Conservation (phyloP, 1,140 invertebrate genomes). For the Amphibalanus amphitrite region DNA sequence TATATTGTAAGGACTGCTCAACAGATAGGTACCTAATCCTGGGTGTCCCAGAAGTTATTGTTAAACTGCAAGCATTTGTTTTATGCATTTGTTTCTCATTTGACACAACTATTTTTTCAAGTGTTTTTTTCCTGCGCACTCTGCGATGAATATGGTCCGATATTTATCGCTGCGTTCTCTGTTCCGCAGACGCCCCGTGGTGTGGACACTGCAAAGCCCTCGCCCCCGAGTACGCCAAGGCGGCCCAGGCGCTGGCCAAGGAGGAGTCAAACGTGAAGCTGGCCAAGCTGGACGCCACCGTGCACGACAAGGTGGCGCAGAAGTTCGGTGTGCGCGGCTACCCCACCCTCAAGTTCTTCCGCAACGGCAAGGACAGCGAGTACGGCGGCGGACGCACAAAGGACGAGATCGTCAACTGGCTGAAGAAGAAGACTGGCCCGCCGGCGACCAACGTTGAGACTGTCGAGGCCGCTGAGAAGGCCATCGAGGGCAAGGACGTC, state of each 20-base stretch:
- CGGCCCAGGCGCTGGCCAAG: slow-evolving; percentile 61
- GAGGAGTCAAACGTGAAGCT: slow-evolving; percentile 67
- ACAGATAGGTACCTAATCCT: no score
- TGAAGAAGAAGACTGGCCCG: slow-evolving; percentile 86
- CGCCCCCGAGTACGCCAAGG: slow-evolving; percentile 91
- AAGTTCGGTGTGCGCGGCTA: slow-evolving; percentile 76
- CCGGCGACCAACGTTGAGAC: slow-evolving; percentile 54
- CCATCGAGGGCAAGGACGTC: slow-evolving; percentile 60
- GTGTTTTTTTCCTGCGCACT: no score
- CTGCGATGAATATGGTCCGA: no score
- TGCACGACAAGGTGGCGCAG: slow-evolving; percentile 74
- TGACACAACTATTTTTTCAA: no score
- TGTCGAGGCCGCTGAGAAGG: slow-evolving; percentile 64
- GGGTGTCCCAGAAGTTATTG: no score
- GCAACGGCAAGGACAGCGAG: slow-evolving; percentile 57
- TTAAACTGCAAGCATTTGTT: no score
- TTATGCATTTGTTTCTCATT: no score
- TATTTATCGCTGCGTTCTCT: no score
- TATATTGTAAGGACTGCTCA: no score
- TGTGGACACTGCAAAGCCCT: slow-evolving; percentile 98
- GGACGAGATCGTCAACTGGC: slow-evolving; percentile 83
- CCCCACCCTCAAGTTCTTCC: slow-evolving; percentile 96
- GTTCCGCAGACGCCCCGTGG: slow-evolving; percentile 84
- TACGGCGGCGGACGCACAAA: slow-evolving; percentile 78
- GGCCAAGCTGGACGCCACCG: slow-evolving; percentile 93